Base-by-base conservation (phyloP, 1,140 invertebrate genomes). In the Ips typographus region DNA sequence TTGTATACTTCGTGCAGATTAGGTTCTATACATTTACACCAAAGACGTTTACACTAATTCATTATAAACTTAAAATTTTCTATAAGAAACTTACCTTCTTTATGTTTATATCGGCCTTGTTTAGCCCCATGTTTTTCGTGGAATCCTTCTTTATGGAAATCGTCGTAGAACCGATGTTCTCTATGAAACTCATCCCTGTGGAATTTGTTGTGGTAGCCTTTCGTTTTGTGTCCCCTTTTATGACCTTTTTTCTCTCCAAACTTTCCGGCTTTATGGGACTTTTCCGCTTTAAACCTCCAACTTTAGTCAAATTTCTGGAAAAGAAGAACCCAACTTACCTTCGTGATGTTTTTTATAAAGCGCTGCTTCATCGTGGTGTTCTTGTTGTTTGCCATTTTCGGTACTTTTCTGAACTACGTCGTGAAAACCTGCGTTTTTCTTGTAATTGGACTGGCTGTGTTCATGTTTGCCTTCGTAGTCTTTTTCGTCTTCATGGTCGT, bases 181-280 rank as follows among this genome's bases (percentile, higher is more conserved):
- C 91, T 93, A 72, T 92, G 90, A 75, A 88, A 91, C 78, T 93
- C 91, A 75, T 94, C 90, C 76, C 91, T 92, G 77, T 92, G 90
- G 5, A 89, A 88, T 74, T 89, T 91, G 77, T 93, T 89, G 73
- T 92, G 90, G 76, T 89, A 92, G 0, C 90, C 90, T 61, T 87
- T 90, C 1, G 89, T 90, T 76, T 88, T 88, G 59, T 88, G 87
- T 36, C 88, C 88, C 91, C 89, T 90, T 72, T 90, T 91, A 79
- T 74, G 73, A 22, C 91, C 91, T 66, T 92, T 92, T 74, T 91
- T 92, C 76, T 92, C 87, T 70, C 80, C 85, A 71, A 88, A 91
- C 76, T 91, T 92, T 0, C 88, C 89, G 1, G 86, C 88, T 74
- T 92, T 91, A 74, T 90, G 87, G 0, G 71, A 72, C 59, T 74